Base-by-base conservation (phyloP, 2,797 vertebrate genomes). In the Graptemys geographica region DNA sequence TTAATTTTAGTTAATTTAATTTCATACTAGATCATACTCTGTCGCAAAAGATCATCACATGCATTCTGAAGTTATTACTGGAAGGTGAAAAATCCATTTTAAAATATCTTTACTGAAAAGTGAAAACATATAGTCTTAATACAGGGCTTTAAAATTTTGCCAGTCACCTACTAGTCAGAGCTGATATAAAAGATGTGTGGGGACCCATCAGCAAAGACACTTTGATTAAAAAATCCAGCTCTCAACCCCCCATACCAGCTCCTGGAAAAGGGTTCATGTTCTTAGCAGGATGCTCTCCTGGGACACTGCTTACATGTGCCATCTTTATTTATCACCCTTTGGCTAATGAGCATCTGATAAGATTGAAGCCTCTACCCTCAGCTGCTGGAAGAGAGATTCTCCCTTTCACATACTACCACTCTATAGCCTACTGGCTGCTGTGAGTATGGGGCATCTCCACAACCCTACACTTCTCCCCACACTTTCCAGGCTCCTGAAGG, bases 301-400 rank as follows among this genome's bases (percentile, higher is more conserved):
- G 5, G 0, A 37, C 5, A 41, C 0, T 0, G 44, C 51, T 88
- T 37, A 79, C 33, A 79, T 37, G 5, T 51, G 21, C 31, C 41
- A 41, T 69, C 9, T 12, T 37, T 5, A 33, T 41, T 57, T 13
- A 79, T 19, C 31, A 49, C 49, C 7, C 5, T 19, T 6, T 3
- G 0, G 0, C 49, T 2, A 62, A n/a, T 4, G 13, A 57, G 49
- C 62, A 88, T 2, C 19, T 59, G 18, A 44, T 0, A 1, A 18
- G 27, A 2, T 11, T 37, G 62, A 59, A 51, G 47, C 44, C 4
- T 78, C 13, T n/a, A 28, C 1, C 5, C n/a, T 53, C 51, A 33
- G 51, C 13, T 81, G 78, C 31, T 0, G 0, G 27, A 37, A 33
- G 33, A n/a, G 13, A 65, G 8, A 19, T 8, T 8, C 57, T 65